These are phyloP conservation scores for Probaryconus sp. DNA, from an alignment of 1,140 invertebrate species.

Conservation along the genomic window DNA sequence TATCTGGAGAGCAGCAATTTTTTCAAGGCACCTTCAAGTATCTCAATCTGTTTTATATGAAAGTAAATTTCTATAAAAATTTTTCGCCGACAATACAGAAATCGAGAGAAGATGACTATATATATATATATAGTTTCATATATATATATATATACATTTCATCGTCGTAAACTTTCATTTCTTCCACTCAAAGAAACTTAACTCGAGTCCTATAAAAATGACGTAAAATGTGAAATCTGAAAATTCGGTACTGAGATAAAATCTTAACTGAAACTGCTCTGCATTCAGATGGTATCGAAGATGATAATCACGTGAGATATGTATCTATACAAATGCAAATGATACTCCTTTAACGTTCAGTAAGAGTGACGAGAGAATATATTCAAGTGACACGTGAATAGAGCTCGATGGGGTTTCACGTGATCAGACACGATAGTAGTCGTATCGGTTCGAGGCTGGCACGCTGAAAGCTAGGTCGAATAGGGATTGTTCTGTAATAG, in stretches of 20 bases:
- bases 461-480: conserved; percentile 58
- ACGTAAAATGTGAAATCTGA: conserved; percentile 36
- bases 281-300: conserved; percentile 49
- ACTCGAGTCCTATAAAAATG: conserved; percentile 15
- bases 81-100: too few species aligned
- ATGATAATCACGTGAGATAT: conserved; percentile 41
- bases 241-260: conserved; percentile 39
- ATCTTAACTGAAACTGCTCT: conserved; percentile 42
- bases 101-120: too few species aligned
- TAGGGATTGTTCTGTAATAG: conserved; percentile 58
- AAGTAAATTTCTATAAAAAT: too few species aligned
- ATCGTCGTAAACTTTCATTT: too few species aligned
- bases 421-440: conserved; percentile 63
- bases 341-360: conserved; percentile 50
- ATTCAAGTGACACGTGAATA: conserved; percentile 63
- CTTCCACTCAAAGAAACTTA: too few species aligned
- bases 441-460: conserved; percentile 57
- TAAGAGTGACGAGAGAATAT: conserved; percentile 62
- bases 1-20: too few species aligned
- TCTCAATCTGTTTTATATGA: too few species aligned
- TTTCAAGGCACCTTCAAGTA: too few species aligned
- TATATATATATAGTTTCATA: too few species aligned
- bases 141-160: too few species aligned
- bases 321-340: conserved; percentile 53
- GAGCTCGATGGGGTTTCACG: conserved; percentile 66